A percentile compares a stretch with the other conserved stretches of the same genome.
Conservation (phyloP, 1,140 invertebrate genomes). For the Drosophila melanica region DNA sequence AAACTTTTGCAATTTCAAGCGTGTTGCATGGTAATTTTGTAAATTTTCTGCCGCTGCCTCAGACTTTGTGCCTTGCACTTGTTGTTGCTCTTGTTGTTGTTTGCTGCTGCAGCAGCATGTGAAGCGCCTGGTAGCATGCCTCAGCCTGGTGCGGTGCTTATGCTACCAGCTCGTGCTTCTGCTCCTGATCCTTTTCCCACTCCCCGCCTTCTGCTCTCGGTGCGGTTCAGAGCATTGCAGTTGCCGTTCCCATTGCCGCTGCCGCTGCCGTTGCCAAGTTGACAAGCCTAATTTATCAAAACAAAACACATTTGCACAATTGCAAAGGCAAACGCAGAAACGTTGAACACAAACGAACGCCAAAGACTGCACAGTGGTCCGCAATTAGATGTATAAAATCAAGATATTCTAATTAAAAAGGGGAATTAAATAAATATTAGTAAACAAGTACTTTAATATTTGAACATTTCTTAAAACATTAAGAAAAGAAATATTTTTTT, state of each 20-base stretch:
- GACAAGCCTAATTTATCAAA: slow-evolving; percentile 83
- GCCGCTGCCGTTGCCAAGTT: slow-evolving; percentile 66
- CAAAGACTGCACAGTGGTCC: slow-evolving; percentile 49
- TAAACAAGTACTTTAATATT: no score
- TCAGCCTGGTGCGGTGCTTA: slow-evolving; percentile 22
- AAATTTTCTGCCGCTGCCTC: slow-evolving; percentile 70
- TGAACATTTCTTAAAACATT: no score
- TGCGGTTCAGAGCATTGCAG: slow-evolving; percentile 56
- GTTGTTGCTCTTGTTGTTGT: slow-evolving; percentile 54
- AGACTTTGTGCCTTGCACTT: slow-evolving; percentile 49
- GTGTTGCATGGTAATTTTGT: slow-evolving; percentile 82
- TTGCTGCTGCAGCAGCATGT: slow-evolving; percentile 37
- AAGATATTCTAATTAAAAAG: slow-evolving; percentile 5
- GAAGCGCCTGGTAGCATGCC: slow-evolving; percentile 8
- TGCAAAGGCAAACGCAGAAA: slow-evolving; percentile 76
- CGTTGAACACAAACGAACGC: slow-evolving; percentile 58
- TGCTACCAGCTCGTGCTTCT: slow-evolving; percentile 32
- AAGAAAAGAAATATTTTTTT: no score
- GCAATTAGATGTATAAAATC: neutral
- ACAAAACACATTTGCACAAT: slow-evolving; percentile 83
- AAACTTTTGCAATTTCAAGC: slow-evolving; percentile 83
- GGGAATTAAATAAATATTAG: no score
- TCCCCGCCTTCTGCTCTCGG: slow-evolving; percentile 7
- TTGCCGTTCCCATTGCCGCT: slow-evolving; percentile 31
- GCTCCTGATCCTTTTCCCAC: slow-evolving; percentile 6